Evolutionary conservation across 1,140 invertebrate genomes (phyloP).

Genomic region (Rhagoletis pomonella): DNA sequence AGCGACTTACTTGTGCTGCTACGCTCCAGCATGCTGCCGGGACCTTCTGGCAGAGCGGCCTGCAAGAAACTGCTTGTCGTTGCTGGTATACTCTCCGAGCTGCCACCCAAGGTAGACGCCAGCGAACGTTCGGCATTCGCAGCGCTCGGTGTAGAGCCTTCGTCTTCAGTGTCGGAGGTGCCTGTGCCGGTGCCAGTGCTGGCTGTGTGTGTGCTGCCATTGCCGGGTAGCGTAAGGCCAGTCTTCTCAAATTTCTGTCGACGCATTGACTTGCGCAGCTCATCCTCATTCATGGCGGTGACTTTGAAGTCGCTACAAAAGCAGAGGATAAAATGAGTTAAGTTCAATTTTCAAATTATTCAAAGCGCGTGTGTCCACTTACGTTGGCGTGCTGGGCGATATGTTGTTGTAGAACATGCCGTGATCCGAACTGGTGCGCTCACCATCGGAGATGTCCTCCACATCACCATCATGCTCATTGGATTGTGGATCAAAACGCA

Average conservation of each 20-base stretch:
- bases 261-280: constrained; percentile 85
- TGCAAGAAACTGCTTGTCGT: constrained; percentile 69
- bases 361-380: constrained; percentile 52
- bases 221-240: constrained; percentile 74
- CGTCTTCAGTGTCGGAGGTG: constrained; percentile 87
- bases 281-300: constrained; percentile 90
- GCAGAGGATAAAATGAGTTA: background rate
- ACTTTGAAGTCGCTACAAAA: constrained; percentile 85
- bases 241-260: constrained; percentile 79
- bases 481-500: constrained; percentile 70
- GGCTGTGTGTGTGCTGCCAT: constrained; percentile 72
- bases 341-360: too few species aligned
- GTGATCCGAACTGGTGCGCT: constrained; percentile 84
- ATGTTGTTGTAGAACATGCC: constrained; percentile 73
- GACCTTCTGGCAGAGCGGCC: constrained; percentile 71
- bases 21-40: constrained; percentile 67
- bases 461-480: constrained; percentile 91
- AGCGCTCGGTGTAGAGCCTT: constrained; percentile 84
- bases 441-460: constrained; percentile 89
- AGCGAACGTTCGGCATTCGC: constrained; percentile 81
- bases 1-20: constrained; percentile 73
- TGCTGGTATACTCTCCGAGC: constrained; percentile 71
- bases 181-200: constrained; percentile 82
- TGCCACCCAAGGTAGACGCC: constrained; percentile 72
- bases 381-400: constrained; percentile 72